These are phyloP conservation scores for Virgularia gustaviana DNA, from an alignment of 92 coral and sea anemone genomes.

Conservation along the genomic window DNA sequence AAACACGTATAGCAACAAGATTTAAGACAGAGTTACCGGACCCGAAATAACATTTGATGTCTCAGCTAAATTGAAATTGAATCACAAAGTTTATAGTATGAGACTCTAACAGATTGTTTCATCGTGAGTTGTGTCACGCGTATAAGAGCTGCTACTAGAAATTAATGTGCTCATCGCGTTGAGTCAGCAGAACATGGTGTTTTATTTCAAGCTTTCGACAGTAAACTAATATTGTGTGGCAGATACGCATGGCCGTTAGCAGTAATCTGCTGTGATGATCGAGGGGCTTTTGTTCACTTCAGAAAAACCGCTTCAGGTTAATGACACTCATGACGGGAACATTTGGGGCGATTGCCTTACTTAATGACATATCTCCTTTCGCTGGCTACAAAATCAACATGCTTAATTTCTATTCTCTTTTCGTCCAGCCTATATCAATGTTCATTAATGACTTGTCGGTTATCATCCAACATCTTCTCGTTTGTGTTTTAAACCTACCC, in stretches of 20 bases:
- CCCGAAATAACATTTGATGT: too few species aligned
- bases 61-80: too few species aligned
- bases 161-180: too few species aligned
- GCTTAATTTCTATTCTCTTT: background rate
- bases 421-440: background rate
- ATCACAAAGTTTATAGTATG: too few species aligned
- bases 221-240: conserved; percentile 31
- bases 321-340: conserved; percentile 40
- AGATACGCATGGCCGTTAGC: conserved; percentile 36
- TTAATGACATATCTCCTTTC: conserved; percentile 15
- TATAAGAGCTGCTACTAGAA: too few species aligned
- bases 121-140: too few species aligned
- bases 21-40: too few species aligned
- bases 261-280: conserved; percentile 40
- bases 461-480: too few species aligned
- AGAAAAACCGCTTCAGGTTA: conserved; percentile 35
- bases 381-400: too few species aligned
- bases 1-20: too few species aligned
- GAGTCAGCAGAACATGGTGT: conserved; percentile 24
- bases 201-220: conserved; percentile 33
- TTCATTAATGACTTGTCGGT: background rate
- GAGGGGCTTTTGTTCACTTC: conserved; percentile 43
- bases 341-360: conserved; percentile 13
- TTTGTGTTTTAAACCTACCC: too few species aligned
- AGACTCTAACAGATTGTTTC: too few species aligned